Conservation (phyloP, 2,888 invertebrate genomes). For the Piscicola geometra region DNA sequence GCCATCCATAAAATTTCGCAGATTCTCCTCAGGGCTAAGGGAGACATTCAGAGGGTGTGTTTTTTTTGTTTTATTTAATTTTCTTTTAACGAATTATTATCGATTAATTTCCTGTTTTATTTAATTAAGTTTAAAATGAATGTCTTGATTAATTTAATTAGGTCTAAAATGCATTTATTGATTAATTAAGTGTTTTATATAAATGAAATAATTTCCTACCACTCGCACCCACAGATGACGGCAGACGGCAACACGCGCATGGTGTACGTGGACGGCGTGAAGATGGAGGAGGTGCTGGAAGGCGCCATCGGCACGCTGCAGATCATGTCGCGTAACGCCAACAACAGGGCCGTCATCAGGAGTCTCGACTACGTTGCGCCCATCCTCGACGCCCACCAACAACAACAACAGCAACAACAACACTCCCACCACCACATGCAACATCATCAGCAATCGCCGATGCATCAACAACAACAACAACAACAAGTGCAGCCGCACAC, state of each 20-base stretch:
- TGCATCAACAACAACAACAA: background rate
- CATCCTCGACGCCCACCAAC: constrained; percentile 66
- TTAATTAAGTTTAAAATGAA: too few relatives aligned
- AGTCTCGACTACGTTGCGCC: constrained; percentile 82
- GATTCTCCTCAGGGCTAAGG: constrained; percentile 86
- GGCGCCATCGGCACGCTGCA: constrained; percentile 97
- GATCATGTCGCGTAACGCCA: constrained; percentile 86
- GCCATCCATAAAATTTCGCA: constrained; percentile 89
- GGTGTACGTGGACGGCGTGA: constrained; percentile 70
- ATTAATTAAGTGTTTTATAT: too few relatives aligned
- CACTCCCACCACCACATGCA: background rate
- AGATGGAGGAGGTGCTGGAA: constrained; percentile 98
- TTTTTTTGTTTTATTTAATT: too few relatives aligned
- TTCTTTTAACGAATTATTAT: too few relatives aligned
- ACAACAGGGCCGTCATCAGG: constrained; percentile 85
- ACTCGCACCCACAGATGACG: constrained; percentile 68
- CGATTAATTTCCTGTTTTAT: too few relatives aligned
- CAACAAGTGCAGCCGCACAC: constrained; percentile 9
- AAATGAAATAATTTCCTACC: too few relatives aligned
- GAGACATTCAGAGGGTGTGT: constrained; percentile 81
- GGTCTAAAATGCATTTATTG: too few relatives aligned
- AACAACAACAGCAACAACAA: constrained; percentile 8
- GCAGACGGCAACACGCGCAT: constrained; percentile 58
- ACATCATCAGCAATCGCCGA: background rate
- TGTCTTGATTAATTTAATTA: too few relatives aligned